Evolutionary conservation across 2,113 vertebrate species (phyloP).

Genomic region (Hypomesus transpacificus): DNA sequence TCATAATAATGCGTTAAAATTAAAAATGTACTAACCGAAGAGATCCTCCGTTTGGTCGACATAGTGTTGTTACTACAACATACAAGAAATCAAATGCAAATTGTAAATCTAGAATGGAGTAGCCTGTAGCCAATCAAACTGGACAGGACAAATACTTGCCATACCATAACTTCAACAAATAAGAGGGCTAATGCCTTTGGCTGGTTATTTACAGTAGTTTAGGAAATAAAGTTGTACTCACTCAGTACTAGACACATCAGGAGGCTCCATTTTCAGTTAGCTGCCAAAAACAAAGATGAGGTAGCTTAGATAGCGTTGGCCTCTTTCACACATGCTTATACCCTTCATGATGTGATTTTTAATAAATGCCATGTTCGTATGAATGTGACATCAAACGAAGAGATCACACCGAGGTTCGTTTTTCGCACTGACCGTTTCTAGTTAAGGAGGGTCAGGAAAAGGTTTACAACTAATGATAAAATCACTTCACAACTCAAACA

Average conservation of each 20-base stretch:
- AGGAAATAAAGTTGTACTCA: constrained; percentile 45
- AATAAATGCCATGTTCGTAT: too few species aligned
- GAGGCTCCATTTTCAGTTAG: constrained; percentile 58
- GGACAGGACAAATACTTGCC: too few species aligned
- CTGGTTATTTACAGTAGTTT: background rate
- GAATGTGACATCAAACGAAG: too few species aligned
- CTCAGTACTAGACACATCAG: constrained; percentile 47
- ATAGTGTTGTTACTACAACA: constrained; percentile 49
- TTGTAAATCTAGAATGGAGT: background rate
- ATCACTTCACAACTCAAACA: too few species aligned
- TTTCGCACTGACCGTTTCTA: too few species aligned
- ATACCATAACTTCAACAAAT: background rate
- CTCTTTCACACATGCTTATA: too few species aligned
- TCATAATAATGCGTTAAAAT: background rate
- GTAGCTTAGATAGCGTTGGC: too few species aligned
- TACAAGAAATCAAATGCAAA: background rate
- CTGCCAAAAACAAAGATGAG: background rate
- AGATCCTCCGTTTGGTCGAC: constrained; percentile 58
- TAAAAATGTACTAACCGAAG: constrained; percentile 59
- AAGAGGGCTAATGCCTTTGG: background rate
- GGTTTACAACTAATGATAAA: too few species aligned
- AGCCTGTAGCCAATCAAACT: too few species aligned
- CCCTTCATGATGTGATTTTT: too few species aligned
- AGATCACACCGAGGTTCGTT: too few species aligned
- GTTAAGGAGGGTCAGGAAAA: too few species aligned